Base-by-base conservation (phyloP, 2,888 invertebrate species). In the Cephus nigrinus region DNA sequence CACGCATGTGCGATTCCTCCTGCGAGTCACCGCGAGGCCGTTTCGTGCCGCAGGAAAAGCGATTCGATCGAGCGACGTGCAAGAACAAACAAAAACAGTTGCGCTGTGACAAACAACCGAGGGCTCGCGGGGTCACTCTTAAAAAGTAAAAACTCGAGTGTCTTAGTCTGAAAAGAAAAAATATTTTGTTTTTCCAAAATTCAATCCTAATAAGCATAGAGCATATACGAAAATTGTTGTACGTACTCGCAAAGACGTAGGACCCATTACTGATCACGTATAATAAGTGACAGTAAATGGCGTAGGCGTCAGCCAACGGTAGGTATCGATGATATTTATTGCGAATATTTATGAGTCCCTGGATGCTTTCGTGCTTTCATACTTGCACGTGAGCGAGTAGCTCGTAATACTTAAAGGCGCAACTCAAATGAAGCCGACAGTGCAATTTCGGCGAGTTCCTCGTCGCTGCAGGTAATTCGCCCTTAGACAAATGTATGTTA, bases 301-400 rank as follows among this genome's bases (percentile, higher is more conserved):
- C 84, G 87, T 88, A 84, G 88, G 88, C 87, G 86, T 86, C 78
- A 78, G 75, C 79, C 79, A 84, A 83, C 84, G 82, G 81, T 83
- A 82, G 84, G 82, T 81, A 84, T 84, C 83, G 83, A 69, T 78
- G 80, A 81, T 84, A 86, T 86, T 86, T 86, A 85, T 84, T 83
- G 84, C 74, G 77, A 83, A 84, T 86, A 85, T 88, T 87, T 85
- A 87, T 83, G 85, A 86, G 82, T 81, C 55, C 23, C 23, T 83
- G 82, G 84, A 81, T 77, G 75, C 74, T 74, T 74, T 76, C 55
- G 78, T 72, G 76, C 69, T 69, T 78, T 72, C 78, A 23, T 55
- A 55, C 55, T 55, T 55, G 55, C 55, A 55, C 55, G 55, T 40
- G 68, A 68, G 40, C 73, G 32, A 55, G 23, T 55, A 55, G 23